phyloP scores from a whole-genome alignment of 2,113 vertebrate species.

The Podiceps cristatus region DNA sequence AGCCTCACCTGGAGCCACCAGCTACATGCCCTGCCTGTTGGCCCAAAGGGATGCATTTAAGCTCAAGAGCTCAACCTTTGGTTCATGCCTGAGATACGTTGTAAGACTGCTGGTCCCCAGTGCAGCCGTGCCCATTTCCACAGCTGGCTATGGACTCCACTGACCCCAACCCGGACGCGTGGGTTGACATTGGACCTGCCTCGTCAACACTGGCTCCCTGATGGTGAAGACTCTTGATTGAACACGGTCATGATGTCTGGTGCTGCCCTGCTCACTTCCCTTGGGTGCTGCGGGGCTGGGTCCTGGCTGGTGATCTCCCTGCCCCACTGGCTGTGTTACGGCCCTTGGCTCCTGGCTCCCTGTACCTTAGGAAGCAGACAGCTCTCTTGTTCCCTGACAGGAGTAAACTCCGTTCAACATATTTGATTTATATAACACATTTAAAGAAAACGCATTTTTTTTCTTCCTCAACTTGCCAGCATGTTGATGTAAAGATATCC shows the following conservation, averaged over 20 bases:
- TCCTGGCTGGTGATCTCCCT: neutral
- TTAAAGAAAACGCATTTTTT: neutral
- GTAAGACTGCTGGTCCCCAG: neutral
- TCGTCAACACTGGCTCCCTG: neutral
- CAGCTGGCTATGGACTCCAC: fast-evolving
- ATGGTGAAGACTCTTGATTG: neutral
- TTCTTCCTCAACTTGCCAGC: neutral
- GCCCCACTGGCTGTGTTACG: neutral
- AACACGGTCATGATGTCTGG: neutral
- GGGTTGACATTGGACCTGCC: neutral
- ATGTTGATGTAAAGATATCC: neutral
- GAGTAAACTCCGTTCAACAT: neutral
- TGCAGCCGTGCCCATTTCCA: fast-evolving
- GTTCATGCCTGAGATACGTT: neutral
- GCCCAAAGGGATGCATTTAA: neutral
- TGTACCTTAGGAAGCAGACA: neutral
- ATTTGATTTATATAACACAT: neutral
- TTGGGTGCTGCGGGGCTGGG: neutral
- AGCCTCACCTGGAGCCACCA: neutral
- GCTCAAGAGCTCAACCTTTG: neutral
- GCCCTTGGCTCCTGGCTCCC: fast-evolving
- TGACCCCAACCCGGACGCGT: neutral
- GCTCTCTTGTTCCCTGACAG: neutral
- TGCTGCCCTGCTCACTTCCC: neutral
- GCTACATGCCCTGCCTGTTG: neutral